Evolutionary conservation across 2,797 vertebrate species (phyloP).

Genomic region (Mormyrus hasselquistii): DNA sequence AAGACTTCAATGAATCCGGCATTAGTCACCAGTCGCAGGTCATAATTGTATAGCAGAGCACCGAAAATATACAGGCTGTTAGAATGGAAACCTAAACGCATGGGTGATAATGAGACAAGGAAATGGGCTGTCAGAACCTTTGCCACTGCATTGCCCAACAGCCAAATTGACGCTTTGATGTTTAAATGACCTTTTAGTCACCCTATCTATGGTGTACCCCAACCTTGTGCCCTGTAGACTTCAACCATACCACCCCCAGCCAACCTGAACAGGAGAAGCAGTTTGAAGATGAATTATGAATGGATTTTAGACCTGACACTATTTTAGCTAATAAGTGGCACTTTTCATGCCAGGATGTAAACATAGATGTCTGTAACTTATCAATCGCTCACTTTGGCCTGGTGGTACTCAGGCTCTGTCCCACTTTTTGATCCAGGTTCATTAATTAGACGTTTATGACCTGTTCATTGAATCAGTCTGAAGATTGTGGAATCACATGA

Average conservation of each 20-base stretch:
- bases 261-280: neutral
- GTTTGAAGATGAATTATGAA: neutral
- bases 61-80: neutral
- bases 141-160: neutral
- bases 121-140: neutral
- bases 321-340: neutral
- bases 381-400: neutral
- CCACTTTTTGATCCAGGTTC: neutral
- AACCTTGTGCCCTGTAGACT: neutral
- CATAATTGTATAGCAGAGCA: neutral
- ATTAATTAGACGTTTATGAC: neutral
- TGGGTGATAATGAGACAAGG: neutral
- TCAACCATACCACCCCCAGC: neutral
- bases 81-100: neutral
- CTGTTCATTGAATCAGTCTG: neutral
- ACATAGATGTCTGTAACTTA: neutral
- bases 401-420: neutral
- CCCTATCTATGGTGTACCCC: neutral
- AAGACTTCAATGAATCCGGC: neutral
- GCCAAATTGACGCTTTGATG: neutral
- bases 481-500: neutral
- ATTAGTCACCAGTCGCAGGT: neutral
- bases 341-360: neutral
- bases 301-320: neutral
- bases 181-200: neutral